Base-by-base conservation (phyloP, 2,797 vertebrate species). In the Alectoris magna region DNA sequence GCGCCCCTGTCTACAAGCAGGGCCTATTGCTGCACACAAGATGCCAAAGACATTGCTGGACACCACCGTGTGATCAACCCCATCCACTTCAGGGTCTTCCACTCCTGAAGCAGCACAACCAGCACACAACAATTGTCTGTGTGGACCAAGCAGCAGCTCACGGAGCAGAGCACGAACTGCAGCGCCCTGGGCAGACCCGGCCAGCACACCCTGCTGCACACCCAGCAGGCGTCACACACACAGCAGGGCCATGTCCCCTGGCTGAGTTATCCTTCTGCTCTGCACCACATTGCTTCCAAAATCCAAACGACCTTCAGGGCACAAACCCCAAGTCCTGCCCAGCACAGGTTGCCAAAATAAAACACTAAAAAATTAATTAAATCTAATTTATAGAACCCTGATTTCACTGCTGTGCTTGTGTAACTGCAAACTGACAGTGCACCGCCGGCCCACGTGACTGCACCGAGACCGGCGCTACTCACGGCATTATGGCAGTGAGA, bases 211-310 rank as follows among this genome's bases (percentile, higher is more conserved):
- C 58, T 14, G 1, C 53, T 7, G 29, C 22, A 7, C 0, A 11
- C 2, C 34, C 66, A 16, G 5, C 2, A 4, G 1, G 0, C 8
- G 10, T 1, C 34, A 4, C 0, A 13, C 3, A 2, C 1, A 1
- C n/a, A 4, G 0, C 5, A 7, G 14, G 0, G 84, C 53, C n/a
- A 26, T 13, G 13, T 13, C 4, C 5, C 19, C 21, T 1, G 63
- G 29, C 6, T 9, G 59, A 29, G 67, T 1, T 43, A 26, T 21
- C 39, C 39, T 1, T 0, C 11, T 17, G 3, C 15, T 48, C 72
- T 3, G 7, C 1, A 16, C 34, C 4, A 0, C 0, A 49, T 31
- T 10, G 0, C 0, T 2, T 3, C 58, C 1, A 0, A 72, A 23
- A 68, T 1, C 29, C 1, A 2, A 66, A 41, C 0, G 0, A 8